Evolutionary conservation across 2,113 vertebrate species (phyloP).

Genomic region (Pimephales promelas): DNA sequence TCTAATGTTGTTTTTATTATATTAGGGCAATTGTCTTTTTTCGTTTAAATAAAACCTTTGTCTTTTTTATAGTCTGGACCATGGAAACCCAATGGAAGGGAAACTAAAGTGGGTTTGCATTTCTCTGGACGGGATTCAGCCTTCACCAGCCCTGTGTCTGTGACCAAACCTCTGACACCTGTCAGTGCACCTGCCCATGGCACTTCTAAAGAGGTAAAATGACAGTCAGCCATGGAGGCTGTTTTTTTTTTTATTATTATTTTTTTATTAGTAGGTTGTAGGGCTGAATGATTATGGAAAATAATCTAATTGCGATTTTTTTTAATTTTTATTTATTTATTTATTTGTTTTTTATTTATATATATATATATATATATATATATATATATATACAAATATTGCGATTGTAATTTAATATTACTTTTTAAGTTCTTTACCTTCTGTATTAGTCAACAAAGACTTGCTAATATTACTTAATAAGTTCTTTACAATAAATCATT

Average conservation of each 20-base stretch:
- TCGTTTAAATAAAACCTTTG: background rate
- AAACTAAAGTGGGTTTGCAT: conserved; percentile 90
- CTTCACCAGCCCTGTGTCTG: conserved; percentile 95
- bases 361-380: too few species aligned
- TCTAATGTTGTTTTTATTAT: background rate
- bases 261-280: too few species aligned
- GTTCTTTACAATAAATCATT: too few species aligned
- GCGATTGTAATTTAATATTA: too few species aligned
- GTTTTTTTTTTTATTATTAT: background rate
- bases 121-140: conserved; percentile 91
- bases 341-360: too few species aligned
- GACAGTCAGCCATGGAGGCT: background rate
- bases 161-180: conserved; percentile 91
- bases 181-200: conserved; percentile 83
- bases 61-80: conserved; percentile 81
- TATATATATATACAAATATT: too few species aligned
- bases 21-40: background rate
- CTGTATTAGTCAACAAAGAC: too few species aligned
- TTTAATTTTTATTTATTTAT: too few species aligned
- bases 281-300: too few species aligned
- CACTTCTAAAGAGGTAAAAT: conserved; percentile 92
- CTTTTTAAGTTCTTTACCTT: too few species aligned
- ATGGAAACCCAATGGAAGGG: conserved; percentile 93
- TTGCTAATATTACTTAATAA: too few species aligned
- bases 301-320: too few species aligned